Percentiles rank a stretch among this genome's conserved stretches.
These are phyloP conservation scores for Vulpes lagopus DNA, from an alignment of 2,113 vertebrate species.

Conservation along the genomic window DNA sequence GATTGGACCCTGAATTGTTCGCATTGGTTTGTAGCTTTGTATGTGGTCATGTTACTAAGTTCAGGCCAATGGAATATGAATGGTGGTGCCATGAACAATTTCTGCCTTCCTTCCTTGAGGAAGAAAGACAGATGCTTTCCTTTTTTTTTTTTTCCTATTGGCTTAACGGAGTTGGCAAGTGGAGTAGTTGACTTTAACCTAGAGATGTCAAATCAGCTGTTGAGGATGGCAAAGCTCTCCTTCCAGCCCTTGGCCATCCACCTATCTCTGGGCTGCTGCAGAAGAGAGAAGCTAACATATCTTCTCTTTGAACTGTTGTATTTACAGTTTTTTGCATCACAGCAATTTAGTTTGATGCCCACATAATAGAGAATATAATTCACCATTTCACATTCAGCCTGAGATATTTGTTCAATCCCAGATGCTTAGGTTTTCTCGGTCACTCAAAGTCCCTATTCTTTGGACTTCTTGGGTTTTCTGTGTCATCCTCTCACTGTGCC, in stretches of 20 bases:
- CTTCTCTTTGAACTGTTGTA: neutral
- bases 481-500: rapidly evolving
- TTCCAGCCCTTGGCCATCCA: neutral
- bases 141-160: rapidly evolving
- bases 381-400: rapidly evolving
- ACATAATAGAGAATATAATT: too few species aligned
- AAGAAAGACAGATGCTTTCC: neutral
- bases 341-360: too few species aligned
- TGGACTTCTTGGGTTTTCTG: neutral
- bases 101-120: neutral
- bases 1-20: too few species aligned
- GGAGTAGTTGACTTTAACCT: neutral
- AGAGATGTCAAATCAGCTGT: neutral
- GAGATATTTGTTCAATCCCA: neutral
- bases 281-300: rapidly evolving
- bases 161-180: too few species aligned
- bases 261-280: neutral
- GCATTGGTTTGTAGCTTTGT: neutral
- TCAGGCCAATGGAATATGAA: neutral
- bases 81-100: neutral
- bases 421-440: too few species aligned
- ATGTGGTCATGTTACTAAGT: rapidly evolving
- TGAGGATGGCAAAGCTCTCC: neutral
- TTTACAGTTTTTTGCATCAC: rapidly evolving
- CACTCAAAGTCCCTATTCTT: neutral